Base-by-base conservation (phyloP, 2,113 vertebrate genomes). In the Calonectris borealis region DNA sequence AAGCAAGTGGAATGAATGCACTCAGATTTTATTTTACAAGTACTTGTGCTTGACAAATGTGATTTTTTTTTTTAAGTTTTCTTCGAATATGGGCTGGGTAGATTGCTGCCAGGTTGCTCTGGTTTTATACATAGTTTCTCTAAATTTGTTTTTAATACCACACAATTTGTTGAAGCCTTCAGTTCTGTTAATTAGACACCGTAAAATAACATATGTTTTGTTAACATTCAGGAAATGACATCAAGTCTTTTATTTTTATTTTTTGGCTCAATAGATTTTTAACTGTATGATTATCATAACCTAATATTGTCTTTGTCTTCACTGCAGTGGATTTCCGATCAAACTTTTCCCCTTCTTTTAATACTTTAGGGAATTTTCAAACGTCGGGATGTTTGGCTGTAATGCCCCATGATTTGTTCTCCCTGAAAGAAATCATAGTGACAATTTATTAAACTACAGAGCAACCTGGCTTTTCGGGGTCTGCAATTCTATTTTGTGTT, bases 331-430 rank as follows among this genome's bases (percentile, higher is more conserved):
- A 99, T 98, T 99, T 99, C 99, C 99, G 99, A 99, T 99, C 99
- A 99, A 99, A 99, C 99, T 99, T 99, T 99, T 98, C 99, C 99
- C 99, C 99, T 99, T 99, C 99, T 99, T 98, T 99, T 99, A 99
- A 99, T 99, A 99, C 99, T 99, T 99, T 99, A 99, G 99, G 99
- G 99, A 99, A 99, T 99, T 99, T 99, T 99, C 99, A 99, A 99
- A 99, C 99, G 99, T 98, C 99, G 99, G 99, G 99, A 99, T 99
- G 99, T 99, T 99, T 99, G 99, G 99, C 99, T 99, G 99, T 99
- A 99, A 99, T 99, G 99, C 99, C 99, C 99, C 99, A 99, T 99
- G 99, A 99, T 99, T 99, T 99, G 99, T 99, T 99, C 99, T 99
- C 99, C 99, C 99, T 99, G 99, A 99, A 99, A 99, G 99, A 99